Base-by-base conservation (phyloP, 2,888 invertebrate genomes). In the Temnothorax rugatulus region DNA sequence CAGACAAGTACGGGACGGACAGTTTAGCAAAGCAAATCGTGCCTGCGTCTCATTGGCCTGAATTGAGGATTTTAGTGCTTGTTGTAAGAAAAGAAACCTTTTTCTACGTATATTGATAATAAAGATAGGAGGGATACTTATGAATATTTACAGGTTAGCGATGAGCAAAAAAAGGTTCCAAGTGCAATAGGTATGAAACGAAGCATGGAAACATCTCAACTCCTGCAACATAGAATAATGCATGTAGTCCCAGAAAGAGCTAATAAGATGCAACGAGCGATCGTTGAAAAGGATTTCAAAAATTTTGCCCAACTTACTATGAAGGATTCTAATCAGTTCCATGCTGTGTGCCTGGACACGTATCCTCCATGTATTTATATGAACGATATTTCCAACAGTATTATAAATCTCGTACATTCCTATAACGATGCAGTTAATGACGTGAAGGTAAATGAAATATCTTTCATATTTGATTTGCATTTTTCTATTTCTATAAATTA, bases 241-340 rank as follows among this genome's bases (percentile, higher is more conserved):
- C 93, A 96, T 75, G 95, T 97, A 92, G 98, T 99, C 2, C 98
- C 98, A 0, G 94, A 96, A 90, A 96, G 97, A 92, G 96, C 97
- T 2, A 93, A 95, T 47, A 94, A 95, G 75, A 97, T 98, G 91
- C 95, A 95, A 82, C 87, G 95, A 87, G 97, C 97, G 11, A 98
- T 99, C 81, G 90, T 95, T 81, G 94, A 96, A 0, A 97, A 95
- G 91, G 96, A 99, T 95, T 99, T 99, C 94, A 93, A 96, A 41
- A 96, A 95, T 61, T 99, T 99, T 95, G 99, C 98, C n/a, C 97
- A 98, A 93, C 96, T 99, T 34, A 99, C 99, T 0, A 99, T 99
- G 98, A 97, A 97, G 95, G 99, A 99, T 92, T 99, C 99, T 85
- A 99, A 99, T 96, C 98, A 99, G 94, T 97, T 99, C 92, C 99